Base-by-base conservation (phyloP, 2,113 vertebrate genomes). In the Pygoscelis antarcticus region DNA sequence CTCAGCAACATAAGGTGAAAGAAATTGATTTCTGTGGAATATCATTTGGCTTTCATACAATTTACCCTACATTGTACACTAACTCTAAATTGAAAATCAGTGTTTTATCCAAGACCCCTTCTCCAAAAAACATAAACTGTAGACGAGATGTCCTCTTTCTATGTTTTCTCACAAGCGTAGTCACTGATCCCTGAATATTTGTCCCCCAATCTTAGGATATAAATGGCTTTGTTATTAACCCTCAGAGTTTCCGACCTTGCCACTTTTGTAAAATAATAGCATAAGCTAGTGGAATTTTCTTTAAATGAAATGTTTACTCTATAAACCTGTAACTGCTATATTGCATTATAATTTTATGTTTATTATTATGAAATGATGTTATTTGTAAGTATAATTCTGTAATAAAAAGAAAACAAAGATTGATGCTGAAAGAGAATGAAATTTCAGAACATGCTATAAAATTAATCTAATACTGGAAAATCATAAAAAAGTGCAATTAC, bases 391-490 rank as follows among this genome's bases (percentile, higher is more conserved):
- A 80, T 95, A 97, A 97, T 97, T 97, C 94, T 80, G 78, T 71
- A 98, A 96, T 98, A 96, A 97, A 96, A 97, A 81, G 86, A 87
- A 96, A 98, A 76, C 81, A 89, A 91, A 92, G 96, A 97, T 96
- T 96, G 90, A 95, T 98, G 93, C 79, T 75, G 55, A 97, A 96
- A 96, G 91, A 93, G 97, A 98, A 98, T 96, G 86, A 97, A 97
- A 96, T 97, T 98, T 97, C 92, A 94, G 83, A 97, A 93, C 83
- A 51, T 58, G 78, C 83, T 83, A 91, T 95, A 98, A 98, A 98
- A 97, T 98, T 97, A 97, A 96, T 95, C 83, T 96, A 97, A 95
- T 96, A 95, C 91, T 95, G 96, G 91, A 95, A 97, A 95, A 96
- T 65, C 58, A 91, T 95, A 83, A 97, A 96, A 95, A 97, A 90